These are phyloP conservation scores for Sinosuthora webbiana DNA, from an alignment of 2,113 vertebrate genomes.

Conservation along the genomic window DNA sequence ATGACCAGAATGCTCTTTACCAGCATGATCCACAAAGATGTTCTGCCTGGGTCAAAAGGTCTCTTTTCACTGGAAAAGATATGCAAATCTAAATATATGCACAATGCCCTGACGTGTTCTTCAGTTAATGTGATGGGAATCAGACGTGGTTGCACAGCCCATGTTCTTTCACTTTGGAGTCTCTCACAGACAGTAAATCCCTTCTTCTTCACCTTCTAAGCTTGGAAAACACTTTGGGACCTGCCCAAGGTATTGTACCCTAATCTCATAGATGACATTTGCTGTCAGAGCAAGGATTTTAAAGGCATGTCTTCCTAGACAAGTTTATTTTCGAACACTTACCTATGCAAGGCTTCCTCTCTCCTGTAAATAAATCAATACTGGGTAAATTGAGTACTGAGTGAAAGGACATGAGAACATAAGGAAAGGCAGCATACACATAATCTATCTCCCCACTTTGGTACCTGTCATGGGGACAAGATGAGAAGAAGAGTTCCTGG, in stretches of 20 bases:
- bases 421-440: not conserved
- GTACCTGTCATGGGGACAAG: not conserved
- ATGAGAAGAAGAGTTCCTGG: not conserved
- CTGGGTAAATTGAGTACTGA: not conserved
- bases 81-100: not conserved
- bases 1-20: not conserved
- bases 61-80: not conserved
- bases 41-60: not conserved
- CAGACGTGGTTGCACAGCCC: not conserved
- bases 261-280: not conserved
- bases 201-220: not conserved
- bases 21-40: not conserved
- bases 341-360: not conserved
- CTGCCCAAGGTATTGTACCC: not conserved
- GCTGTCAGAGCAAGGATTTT: not conserved
- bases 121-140: not conserved
- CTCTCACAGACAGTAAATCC: not conserved
- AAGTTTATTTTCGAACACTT: not conserved
- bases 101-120: not conserved
- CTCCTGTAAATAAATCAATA: not conserved
- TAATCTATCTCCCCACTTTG: not conserved
- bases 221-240: not conserved
- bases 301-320: not conserved
- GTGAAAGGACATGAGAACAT: not conserved
- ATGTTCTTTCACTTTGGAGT: not conserved